A percentile compares a stretch with the other conserved stretches of the same genome.
These are phyloP conservation scores for Halocaridina rubra DNA, from an alignment of 2,888 invertebrate genomes.

Conservation along the genomic window DNA sequence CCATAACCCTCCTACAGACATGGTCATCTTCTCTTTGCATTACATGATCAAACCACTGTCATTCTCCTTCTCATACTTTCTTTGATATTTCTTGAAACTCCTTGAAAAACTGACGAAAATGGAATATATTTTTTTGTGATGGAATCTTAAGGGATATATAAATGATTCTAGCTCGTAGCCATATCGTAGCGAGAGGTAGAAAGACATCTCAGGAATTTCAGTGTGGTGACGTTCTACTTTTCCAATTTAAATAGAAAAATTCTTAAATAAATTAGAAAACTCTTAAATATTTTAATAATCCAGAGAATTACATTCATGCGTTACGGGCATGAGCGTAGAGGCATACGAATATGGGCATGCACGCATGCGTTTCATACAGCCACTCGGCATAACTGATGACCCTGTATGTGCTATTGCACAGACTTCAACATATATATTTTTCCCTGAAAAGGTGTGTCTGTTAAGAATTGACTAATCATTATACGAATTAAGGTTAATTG, in stretches of 20 bases:
- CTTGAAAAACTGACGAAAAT: not conserved
- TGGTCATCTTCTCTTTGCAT: not conserved
- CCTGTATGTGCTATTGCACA: too few relatives aligned
- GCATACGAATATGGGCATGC: too few relatives aligned
- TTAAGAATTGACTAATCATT: too few relatives aligned
- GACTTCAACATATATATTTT: too few relatives aligned
- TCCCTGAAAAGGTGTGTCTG: too few relatives aligned
- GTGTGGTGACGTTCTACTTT: conserved; percentile 34
- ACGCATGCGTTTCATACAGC: too few relatives aligned
- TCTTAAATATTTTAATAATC: not conserved
- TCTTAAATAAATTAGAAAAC: not conserved
- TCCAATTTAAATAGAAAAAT: not conserved
- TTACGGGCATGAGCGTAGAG: too few relatives aligned
- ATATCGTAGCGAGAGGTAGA: conserved; percentile 33
- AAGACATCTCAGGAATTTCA: conserved; percentile 53
- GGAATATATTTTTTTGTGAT: conserved; percentile 2
- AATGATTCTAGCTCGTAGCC: conserved; percentile 48
- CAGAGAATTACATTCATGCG: not conserved
- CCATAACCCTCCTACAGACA: not conserved
- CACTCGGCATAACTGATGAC: too few relatives aligned
- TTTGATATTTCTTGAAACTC: too few relatives aligned
- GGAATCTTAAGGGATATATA: conserved; percentile 31
- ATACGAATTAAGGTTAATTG: too few relatives aligned
- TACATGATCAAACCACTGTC: too few relatives aligned
- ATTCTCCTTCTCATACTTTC: too few relatives aligned